A percentile compares a stretch with the other conserved stretches of the same genome.
These are phyloP conservation scores for Drosophila mayri DNA, from an alignment of 1,140 invertebrate species.

Conservation along the genomic window DNA sequence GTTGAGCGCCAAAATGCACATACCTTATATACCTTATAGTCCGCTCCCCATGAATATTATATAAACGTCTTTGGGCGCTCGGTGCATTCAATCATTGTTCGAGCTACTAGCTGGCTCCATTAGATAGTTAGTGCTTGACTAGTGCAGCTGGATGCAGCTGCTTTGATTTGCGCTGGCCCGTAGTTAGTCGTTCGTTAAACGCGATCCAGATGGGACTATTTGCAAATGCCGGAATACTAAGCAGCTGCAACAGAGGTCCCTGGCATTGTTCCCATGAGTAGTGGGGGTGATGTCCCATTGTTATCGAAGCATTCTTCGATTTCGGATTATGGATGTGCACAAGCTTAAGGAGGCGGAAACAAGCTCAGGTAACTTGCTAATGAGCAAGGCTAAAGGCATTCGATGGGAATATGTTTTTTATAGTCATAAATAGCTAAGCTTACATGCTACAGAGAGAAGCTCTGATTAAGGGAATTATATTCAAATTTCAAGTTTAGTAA, in stretches of 20 bases:
- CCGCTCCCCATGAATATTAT: slow-evolving; percentile 14
- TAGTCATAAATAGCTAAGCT: neutral
- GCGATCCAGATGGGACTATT: slow-evolving; percentile 53
- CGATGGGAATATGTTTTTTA: neutral
- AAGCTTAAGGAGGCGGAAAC: slow-evolving; percentile 16
- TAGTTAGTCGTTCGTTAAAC: slow-evolving; percentile 56
- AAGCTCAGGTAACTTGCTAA: slow-evolving; percentile 35
- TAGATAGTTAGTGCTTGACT: slow-evolving; percentile 19
- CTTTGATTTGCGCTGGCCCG: slow-evolving; percentile 21
- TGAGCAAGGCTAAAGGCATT: slow-evolving; percentile 1
- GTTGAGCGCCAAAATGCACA: neutral
- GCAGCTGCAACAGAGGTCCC: slow-evolving; percentile 10
- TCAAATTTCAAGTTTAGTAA: neutral
- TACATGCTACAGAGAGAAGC: neutral
- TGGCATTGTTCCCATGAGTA: slow-evolving; percentile 9
- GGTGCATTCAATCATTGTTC: slow-evolving; percentile 40
- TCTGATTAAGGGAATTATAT: neutral
- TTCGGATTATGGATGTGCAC: slow-evolving; percentile 26
- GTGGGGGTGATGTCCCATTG: slow-evolving; percentile 11
- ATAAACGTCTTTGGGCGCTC: slow-evolving; percentile 20
- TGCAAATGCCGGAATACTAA: slow-evolving; percentile 26
- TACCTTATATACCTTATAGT: neutral
- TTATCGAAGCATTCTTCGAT: slow-evolving; percentile 17
- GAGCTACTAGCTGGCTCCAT: slow-evolving; percentile 17
- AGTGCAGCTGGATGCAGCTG: slow-evolving; percentile 36